Conservation (phyloP, 2,113 vertebrate genomes). For the Brienomyrus brachyistius region DNA sequence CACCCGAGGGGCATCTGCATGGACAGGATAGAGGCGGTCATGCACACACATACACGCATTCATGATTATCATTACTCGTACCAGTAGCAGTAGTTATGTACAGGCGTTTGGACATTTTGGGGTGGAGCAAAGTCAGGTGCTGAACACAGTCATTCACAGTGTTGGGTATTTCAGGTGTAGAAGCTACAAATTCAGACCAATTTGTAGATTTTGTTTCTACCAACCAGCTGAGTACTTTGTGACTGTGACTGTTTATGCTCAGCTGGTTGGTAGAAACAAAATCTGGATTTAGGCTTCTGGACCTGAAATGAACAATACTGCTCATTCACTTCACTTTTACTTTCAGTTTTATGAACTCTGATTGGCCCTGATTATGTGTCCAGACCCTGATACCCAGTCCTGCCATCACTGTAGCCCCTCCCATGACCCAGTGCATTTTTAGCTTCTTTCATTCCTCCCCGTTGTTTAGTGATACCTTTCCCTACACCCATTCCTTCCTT, state of each 20-base stretch:
- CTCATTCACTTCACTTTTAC: background rate
- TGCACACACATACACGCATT: background rate
- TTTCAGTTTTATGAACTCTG: background rate
- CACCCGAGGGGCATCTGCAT: slow-evolving; percentile 85
- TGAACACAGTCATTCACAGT: background rate
- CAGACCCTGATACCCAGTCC: too few relatives aligned
- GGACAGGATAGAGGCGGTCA: slow-evolving; percentile 30
- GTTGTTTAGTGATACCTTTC: too few relatives aligned
- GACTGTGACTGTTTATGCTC: background rate
- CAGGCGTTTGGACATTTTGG: background rate
- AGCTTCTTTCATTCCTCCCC: too few relatives aligned
- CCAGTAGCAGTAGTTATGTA: background rate
- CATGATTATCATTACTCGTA: background rate
- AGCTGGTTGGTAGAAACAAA: background rate
- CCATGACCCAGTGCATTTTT: too few relatives aligned
- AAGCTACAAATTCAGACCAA: background rate
- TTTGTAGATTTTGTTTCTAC: background rate
- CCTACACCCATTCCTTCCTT: background rate
- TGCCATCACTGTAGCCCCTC: too few relatives aligned
- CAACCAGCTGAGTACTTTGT: background rate
- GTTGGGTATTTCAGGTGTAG: background rate
- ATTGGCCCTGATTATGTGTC: background rate
- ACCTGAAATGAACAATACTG: background rate
- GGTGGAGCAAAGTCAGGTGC: background rate
- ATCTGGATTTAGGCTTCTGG: background rate